Conservation (phyloP, 92 coral and sea anemone species). For the Heteractis magnifica region DNA sequence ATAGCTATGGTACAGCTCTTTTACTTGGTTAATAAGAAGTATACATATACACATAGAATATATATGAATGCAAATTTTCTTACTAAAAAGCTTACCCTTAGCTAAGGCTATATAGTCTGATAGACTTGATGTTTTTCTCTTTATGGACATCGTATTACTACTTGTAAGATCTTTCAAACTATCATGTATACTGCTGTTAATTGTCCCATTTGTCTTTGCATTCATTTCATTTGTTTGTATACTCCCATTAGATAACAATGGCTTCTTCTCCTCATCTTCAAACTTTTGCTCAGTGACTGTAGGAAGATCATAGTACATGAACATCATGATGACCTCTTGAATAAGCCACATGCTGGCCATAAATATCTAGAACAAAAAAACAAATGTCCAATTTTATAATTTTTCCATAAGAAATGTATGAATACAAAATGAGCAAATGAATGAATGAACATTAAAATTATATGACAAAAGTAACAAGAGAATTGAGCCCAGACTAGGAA, state of each 20-base stretch:
- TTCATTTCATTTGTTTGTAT: slow-evolving; percentile 12
- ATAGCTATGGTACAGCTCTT: no score
- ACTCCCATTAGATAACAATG: slow-evolving; percentile 15
- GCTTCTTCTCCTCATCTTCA: slow-evolving; percentile 17
- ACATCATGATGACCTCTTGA: slow-evolving; percentile 64
- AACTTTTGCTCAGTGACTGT: slow-evolving; percentile 1
- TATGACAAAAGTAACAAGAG: no score
- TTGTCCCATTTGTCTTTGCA: background rate
- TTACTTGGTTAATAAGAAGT: no score
- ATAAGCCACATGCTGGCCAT: slow-evolving; percentile 81
- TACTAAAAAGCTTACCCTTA: slow-evolving; percentile 45
- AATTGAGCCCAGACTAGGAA: no score
- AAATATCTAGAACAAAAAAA: slow-evolving; percentile 56
- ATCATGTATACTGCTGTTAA: background rate
- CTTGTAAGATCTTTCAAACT: background rate
- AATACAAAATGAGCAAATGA: background rate
- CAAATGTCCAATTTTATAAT: background rate
- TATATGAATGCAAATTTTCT: no score
- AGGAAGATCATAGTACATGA: slow-evolving; percentile 76
- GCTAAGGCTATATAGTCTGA: slow-evolving; percentile 49
- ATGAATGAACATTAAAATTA: background rate
- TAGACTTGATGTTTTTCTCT: slow-evolving; percentile 18
- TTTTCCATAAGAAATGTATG: background rate
- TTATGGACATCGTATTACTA: background rate
- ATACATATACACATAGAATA: no score